Evolutionary conservation across 2,113 vertebrate species (phyloP).

Genomic region (Atherinomorus stipes): DNA sequence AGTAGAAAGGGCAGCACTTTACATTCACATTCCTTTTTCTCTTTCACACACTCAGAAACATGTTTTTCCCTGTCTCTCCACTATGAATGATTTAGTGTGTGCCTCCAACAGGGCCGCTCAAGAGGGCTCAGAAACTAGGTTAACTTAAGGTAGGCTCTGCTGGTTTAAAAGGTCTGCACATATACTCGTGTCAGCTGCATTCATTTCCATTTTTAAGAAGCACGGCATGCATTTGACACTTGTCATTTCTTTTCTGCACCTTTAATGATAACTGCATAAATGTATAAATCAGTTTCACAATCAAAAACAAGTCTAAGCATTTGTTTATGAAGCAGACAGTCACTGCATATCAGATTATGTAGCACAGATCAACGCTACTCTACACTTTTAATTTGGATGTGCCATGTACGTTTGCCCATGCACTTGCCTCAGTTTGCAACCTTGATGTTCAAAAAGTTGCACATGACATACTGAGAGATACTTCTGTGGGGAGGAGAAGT

Average conservation of each 20-base stretch:
- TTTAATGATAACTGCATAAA: not conserved
- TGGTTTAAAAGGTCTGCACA: conserved; percentile 43
- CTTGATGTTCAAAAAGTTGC: conserved; percentile 56
- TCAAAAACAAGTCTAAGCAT: not conserved
- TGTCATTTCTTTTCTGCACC: conserved; percentile 13
- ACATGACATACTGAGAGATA: conserved; percentile 56
- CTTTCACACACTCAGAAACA: conserved; percentile 41
- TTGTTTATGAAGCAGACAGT: no score
- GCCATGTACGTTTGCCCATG: conserved; percentile 10
- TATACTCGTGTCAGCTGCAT: conserved; percentile 26
- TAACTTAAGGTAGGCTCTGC: conserved; percentile 69
- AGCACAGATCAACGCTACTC: not conserved
- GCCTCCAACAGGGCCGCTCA: conserved; percentile 62
- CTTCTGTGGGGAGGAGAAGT: conserved; percentile 24
- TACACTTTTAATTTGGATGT: conserved; percentile 5
- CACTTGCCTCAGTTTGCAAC: conserved; percentile 21
- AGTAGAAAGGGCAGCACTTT: conserved; percentile 29
- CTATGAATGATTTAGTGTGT: conserved; percentile 78
- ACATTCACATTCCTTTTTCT: conserved; percentile 10
- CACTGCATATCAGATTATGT: conserved; percentile 7
- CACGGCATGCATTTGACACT: conserved; percentile 31
- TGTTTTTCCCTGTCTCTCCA: conserved; percentile 67
- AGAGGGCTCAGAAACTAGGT: conserved; percentile 70
- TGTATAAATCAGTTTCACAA: not conserved
- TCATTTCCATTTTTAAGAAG: conserved; percentile 46